Conservation (phyloP, 1,140 invertebrate genomes). For the Drosophila tsacasi region DNA sequence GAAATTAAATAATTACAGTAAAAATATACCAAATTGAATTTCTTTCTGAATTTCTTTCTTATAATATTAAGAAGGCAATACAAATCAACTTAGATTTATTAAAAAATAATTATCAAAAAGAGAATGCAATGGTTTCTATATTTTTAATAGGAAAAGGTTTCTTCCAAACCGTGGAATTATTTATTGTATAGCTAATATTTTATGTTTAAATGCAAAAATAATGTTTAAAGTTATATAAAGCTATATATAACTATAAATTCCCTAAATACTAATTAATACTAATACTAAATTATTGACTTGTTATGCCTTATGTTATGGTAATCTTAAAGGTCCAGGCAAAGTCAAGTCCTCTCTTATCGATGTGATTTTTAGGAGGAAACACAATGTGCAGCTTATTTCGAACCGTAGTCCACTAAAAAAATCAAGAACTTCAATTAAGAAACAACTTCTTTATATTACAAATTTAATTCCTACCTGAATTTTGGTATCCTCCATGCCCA, state of each 20-base stretch:
- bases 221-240: no score
- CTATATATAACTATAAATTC: no score
- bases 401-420: constrained; percentile 61
- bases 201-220: neutral
- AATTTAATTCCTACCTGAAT: constrained; percentile 45
- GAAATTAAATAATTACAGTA: no score
- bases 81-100: neutral
- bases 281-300: no score
- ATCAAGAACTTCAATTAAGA: neutral
- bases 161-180: neutral
- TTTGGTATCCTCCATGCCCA: constrained; percentile 67
- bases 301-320: constrained; percentile 32
- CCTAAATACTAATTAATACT: neutral
- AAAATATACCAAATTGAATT: fast-evolving
- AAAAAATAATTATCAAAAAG: neutral
- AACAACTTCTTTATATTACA: neutral
- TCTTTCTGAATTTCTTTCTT: neutral
- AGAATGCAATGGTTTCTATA: neutral
- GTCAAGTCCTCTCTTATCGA: constrained; percentile 71
- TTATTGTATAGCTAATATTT: neutral
- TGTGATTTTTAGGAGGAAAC: constrained; percentile 76
- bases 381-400: constrained; percentile 58
- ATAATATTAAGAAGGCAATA: neutral
- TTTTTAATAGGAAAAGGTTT: neutral
- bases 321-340: constrained; percentile 83